Conservation (phyloP, 1,140 invertebrate genomes). For the Sycobia sp. region DNA sequence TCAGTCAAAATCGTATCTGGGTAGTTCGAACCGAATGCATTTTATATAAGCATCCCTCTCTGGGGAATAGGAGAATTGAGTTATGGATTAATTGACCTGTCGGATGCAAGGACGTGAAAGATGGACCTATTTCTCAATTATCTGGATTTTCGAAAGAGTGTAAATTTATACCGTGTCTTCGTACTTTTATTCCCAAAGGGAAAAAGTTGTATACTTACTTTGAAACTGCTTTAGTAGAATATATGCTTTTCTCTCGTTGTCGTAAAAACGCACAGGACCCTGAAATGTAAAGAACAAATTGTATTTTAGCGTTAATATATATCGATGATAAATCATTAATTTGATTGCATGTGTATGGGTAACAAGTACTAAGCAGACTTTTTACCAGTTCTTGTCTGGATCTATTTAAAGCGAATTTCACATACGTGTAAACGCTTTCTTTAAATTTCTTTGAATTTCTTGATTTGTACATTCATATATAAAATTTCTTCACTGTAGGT, state of each 20-base stretch:
- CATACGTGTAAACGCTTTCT: too few species aligned
- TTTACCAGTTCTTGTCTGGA: too few species aligned
- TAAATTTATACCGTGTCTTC: too few species aligned
- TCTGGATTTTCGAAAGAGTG: not conserved
- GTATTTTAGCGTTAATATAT: too few species aligned
- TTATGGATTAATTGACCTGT: slow-evolving; percentile 10
- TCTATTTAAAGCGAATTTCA: too few species aligned
- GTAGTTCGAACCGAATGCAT: not conserved
- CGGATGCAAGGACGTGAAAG: not conserved
- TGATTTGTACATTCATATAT: too few species aligned
- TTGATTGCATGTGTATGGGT: too few species aligned
- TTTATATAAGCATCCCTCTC: not conserved
- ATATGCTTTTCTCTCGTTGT: slow-evolving; percentile 93
- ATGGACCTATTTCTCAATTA: not conserved
- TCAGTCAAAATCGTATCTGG: slow-evolving; percentile 9
- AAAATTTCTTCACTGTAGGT: too few species aligned
- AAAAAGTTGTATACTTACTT: slow-evolving; percentile 60
- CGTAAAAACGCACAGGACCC: slow-evolving; percentile 93
- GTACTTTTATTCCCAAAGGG: too few species aligned
- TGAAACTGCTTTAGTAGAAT: slow-evolving; percentile 95
- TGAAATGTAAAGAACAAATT: slow-evolving; percentile 64
- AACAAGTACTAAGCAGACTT: too few species aligned
- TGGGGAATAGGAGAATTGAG: not conserved
- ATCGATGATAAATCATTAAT: too few species aligned
- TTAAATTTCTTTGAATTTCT: too few species aligned